Evolutionary conservation across 2,113 vertebrate genomes (phyloP).

Genomic region (Mungos mungo): DNA sequence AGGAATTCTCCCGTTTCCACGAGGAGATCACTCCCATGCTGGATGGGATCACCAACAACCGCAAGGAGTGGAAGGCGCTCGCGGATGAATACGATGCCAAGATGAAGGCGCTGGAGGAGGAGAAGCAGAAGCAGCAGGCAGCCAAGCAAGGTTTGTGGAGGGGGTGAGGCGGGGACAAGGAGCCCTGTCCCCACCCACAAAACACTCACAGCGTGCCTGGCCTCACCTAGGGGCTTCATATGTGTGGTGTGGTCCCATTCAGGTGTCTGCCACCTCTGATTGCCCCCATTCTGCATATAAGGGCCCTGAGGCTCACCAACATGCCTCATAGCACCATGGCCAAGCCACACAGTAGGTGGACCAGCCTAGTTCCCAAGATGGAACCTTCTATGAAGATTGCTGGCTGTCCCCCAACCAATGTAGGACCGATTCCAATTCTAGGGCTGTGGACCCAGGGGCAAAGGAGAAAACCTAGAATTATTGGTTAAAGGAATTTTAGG

Average conservation of each 20-base stretch:
- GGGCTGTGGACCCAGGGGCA: neutral
- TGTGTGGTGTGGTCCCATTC: rapidly evolving
- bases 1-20: slow-evolving; percentile 98
- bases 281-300: neutral
- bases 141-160: slow-evolving; percentile 84
- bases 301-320: neutral
- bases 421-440: neutral
- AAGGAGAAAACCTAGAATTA: neutral
- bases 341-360: neutral
- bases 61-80: slow-evolving; percentile 94
- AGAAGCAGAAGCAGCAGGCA: slow-evolving; percentile 87
- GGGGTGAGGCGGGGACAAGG: rapidly evolving
- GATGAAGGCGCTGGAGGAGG: slow-evolving; percentile 91
- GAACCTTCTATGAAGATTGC: neutral
- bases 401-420: neutral
- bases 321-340: neutral
- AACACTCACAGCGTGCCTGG: rapidly evolving
- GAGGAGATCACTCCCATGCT: slow-evolving; percentile 94
- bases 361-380: neutral
- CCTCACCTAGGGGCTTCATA: neutral
- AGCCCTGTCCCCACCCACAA: rapidly evolving
- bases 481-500: neutral
- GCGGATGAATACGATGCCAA: slow-evolving; percentile 93
- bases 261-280: neutral
- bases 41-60: slow-evolving; percentile 95